Evolutionary conservation across 2,888 invertebrate species (phyloP).

Genomic region (Oscheius sp.): DNA sequence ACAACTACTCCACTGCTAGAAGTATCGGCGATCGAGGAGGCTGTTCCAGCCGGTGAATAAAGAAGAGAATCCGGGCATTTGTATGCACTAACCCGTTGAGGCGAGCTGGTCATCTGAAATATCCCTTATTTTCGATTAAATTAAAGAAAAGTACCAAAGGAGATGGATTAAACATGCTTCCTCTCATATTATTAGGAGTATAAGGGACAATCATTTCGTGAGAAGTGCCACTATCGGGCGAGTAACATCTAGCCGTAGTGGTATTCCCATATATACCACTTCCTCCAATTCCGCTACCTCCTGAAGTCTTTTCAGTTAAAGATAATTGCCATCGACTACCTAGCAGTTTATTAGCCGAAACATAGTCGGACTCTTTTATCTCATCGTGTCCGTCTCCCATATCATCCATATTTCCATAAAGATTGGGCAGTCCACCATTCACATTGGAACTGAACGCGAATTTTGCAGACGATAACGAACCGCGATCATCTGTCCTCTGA

Average conservation of each 20-base stretch:
- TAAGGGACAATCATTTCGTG: conserved; percentile 58
- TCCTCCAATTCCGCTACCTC: neutral
- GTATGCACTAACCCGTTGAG: conserved; percentile 55
- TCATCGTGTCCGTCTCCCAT: conserved; percentile 36
- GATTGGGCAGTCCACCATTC: conserved; percentile 47
- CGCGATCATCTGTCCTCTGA: conserved; percentile 29
- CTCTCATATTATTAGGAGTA: conserved; percentile 41
- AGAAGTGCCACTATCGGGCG: conserved; percentile 54
- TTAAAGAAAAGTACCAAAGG: conserved; percentile 41
- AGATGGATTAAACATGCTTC: conserved; percentile 44
- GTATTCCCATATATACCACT: conserved; percentile 41
- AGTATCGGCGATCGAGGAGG: conserved; percentile 55
- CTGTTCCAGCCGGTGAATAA: conserved; percentile 55
- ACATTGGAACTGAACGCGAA: conserved; percentile 13
- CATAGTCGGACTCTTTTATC: conserved; percentile 33
- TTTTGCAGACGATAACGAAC: conserved; percentile 25
- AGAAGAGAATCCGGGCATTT: conserved; percentile 54
- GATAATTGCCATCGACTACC: conserved; percentile 9
- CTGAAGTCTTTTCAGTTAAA: neutral
- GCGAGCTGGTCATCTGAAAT: conserved; percentile 48
- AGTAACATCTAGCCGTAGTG: conserved; percentile 56
- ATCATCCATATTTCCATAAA: conserved; percentile 55
- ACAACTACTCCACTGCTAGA: conserved; percentile 43
- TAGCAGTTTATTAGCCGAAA: conserved; percentile 36
- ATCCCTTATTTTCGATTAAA: neutral